These are phyloP conservation scores for Acrossocheilus fasciatus DNA, from an alignment of 2,797 vertebrate genomes.

Conservation along the genomic window DNA sequence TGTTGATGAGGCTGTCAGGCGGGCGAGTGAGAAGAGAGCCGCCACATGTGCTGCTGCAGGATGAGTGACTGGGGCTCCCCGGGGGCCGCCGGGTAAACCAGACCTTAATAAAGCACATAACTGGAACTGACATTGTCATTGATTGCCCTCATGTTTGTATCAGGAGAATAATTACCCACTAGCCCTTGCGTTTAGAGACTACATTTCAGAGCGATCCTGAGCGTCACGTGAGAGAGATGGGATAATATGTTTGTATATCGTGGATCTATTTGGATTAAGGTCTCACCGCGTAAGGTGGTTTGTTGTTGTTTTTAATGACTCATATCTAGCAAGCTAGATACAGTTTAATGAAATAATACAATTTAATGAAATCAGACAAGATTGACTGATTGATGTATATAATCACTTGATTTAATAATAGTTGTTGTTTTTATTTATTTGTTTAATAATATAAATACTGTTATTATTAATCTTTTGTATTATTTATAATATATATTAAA, in stretches of 20 bases:
- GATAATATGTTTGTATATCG: background rate
- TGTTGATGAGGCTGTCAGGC: constrained; percentile 64
- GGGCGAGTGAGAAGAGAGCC: constrained; percentile 68
- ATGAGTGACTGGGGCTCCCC: constrained; percentile 44
- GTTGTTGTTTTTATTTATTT: background rate
- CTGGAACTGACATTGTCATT: constrained; percentile 67
- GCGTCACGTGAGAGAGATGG: background rate
- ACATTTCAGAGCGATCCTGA: constrained; percentile 47
- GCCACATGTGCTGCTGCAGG: background rate
- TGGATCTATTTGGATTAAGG: constrained; percentile 3
- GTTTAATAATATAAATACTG: background rate
- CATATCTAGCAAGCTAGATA: background rate
- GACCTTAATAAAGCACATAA: constrained; percentile 68
- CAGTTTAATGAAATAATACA: background rate
- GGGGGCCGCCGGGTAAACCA: constrained; percentile 53
- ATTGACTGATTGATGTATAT: too few species aligned
- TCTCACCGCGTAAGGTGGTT: background rate
- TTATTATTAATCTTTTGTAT: too few species aligned
- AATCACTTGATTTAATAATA: background rate
- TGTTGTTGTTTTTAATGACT: background rate
- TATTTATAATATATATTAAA: too few species aligned
- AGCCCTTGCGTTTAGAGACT: constrained; percentile 55
- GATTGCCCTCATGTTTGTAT: constrained; percentile 64
- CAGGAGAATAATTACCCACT: constrained; percentile 58
- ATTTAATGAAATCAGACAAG: background rate